These are phyloP conservation scores for Otis tarda DNA, from an alignment of 2,113 vertebrate genomes.

Conservation along the genomic window DNA sequence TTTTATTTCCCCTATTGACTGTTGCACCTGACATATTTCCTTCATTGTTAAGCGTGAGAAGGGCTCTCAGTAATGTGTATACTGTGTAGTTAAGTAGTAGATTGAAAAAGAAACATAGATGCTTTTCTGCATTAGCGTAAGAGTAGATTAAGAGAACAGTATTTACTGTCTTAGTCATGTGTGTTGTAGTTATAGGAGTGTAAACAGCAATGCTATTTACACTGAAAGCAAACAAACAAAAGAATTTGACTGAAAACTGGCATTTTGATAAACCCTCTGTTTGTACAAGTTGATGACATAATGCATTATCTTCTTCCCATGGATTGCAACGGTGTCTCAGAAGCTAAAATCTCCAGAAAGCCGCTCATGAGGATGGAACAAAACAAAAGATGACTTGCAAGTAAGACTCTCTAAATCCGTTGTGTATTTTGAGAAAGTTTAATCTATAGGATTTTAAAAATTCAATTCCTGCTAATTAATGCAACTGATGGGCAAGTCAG, in stretches of 20 bases:
- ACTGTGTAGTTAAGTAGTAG: neutral
- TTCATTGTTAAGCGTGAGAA: neutral
- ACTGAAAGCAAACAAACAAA: neutral
- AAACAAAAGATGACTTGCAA: neutral
- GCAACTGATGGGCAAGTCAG: neutral
- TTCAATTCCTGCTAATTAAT: neutral
- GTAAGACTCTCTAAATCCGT: neutral
- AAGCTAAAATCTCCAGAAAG: neutral
- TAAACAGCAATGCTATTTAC: neutral
- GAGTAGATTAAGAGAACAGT: neutral
- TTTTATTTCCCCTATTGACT: neutral
- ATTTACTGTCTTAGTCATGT: neutral
- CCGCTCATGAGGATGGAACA: rapidly evolving
- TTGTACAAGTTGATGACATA: neutral
- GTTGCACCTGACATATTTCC: neutral
- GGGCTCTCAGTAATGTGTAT: neutral
- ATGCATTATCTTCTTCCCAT: neutral
- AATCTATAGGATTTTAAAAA: neutral
- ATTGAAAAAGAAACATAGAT: neutral
- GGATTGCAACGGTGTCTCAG: neutral
- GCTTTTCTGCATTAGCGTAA: neutral
- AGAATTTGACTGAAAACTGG: neutral
- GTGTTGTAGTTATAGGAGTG: neutral
- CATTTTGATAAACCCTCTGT: neutral
- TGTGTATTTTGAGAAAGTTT: neutral